Percentiles rank a stretch among this genome's conserved stretches.
Evolutionary conservation across 2,113 vertebrate genomes (phyloP).

Genomic region (Sebastes schlegelii): DNA sequence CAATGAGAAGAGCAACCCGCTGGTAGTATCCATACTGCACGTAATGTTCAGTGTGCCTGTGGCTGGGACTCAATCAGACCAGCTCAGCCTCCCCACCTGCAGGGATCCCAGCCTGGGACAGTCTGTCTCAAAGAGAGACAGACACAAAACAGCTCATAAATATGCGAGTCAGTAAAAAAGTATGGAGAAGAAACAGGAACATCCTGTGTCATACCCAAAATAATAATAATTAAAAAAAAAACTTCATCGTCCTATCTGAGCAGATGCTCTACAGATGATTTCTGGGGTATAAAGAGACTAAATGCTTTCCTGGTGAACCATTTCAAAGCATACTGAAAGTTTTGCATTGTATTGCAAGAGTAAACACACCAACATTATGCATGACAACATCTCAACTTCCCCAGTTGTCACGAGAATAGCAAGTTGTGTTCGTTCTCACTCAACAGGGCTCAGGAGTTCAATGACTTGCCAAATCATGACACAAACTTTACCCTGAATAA

Average conservation of each 20-base stretch:
- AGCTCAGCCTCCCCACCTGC: constrained; percentile 52
- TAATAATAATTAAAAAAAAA: background rate
- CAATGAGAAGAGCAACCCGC: constrained; percentile 77
- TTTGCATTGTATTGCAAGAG: background rate
- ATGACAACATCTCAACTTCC: constrained; percentile 10
- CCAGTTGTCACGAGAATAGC: background rate
- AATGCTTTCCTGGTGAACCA: constrained; percentile 13
- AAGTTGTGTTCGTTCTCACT: background rate
- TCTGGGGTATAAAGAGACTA: constrained; percentile 18
- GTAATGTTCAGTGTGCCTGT: constrained; percentile 57
- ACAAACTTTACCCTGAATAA: constrained; percentile 5
- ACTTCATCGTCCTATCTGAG: constrained; percentile 18
- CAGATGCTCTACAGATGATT: constrained; percentile 51
- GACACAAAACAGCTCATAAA: constrained; percentile 61
- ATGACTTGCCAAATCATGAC: background rate
- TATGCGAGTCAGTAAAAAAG: constrained; percentile 44
- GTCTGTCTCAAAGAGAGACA: constrained; percentile 19
- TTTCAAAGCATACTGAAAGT: constrained; percentile 21
- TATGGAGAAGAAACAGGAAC: constrained; percentile 37
- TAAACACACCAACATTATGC: constrained; percentile 3
- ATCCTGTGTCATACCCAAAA: constrained; percentile 31
- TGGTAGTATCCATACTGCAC: constrained; percentile 69
- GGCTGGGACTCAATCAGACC: constrained; percentile 32
- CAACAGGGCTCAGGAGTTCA: background rate
- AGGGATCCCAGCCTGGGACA: constrained; percentile 42